These are phyloP conservation scores for Dicaeum eximium DNA, from an alignment of 2,113 vertebrate genomes.

Conservation along the genomic window DNA sequence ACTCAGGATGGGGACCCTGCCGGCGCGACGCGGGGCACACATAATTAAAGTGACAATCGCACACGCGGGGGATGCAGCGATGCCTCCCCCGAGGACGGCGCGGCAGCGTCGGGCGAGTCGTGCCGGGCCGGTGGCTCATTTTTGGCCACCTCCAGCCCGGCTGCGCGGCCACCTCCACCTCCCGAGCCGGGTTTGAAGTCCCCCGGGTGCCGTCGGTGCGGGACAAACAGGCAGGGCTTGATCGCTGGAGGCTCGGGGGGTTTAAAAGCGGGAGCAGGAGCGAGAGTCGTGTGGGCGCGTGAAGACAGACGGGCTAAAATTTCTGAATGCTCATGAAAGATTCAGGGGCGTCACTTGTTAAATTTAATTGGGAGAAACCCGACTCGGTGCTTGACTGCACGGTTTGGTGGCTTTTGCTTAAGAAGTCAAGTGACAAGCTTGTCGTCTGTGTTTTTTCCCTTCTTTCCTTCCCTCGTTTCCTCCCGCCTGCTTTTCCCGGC, in stretches of 20 bases:
- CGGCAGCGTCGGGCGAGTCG: background rate
- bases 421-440: slow-evolving; percentile 69
- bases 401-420: slow-evolving; percentile 63
- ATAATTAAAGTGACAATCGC: slow-evolving; percentile 68
- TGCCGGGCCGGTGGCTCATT: background rate
- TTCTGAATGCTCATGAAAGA: slow-evolving; percentile 71
- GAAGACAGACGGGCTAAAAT: slow-evolving; percentile 60
- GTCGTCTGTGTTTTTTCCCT: background rate
- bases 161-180: accelerated
- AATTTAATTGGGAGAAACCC: slow-evolving; percentile 77
- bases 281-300: background rate
- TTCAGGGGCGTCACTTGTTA: slow-evolving; percentile 74
- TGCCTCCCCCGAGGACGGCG: background rate
- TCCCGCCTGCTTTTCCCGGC: background rate
- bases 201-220: background rate
- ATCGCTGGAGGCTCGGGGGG: background rate
- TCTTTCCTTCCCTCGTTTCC: background rate
- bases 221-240: background rate
- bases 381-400: slow-evolving; percentile 38
- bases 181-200: background rate
- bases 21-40: slow-evolving; percentile 15
- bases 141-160: background rate
- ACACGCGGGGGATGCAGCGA: background rate
- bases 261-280: background rate
- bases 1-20: slow-evolving; percentile 52